Evolutionary conservation across 1,140 invertebrate species (phyloP).

Genomic region (Gonatopus flavifemur): DNA sequence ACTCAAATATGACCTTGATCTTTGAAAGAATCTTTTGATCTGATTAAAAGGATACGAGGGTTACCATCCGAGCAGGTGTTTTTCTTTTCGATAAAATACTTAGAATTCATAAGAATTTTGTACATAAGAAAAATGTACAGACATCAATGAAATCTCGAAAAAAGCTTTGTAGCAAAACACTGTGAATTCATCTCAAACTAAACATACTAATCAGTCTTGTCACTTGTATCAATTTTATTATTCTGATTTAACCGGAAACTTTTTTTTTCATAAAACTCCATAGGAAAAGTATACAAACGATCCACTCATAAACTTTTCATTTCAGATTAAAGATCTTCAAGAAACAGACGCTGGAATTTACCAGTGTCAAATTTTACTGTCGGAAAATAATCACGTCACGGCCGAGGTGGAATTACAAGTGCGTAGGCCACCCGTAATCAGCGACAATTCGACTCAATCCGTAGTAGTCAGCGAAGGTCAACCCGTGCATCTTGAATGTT

Average conservation of each 20-base stretch:
- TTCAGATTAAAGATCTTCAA: slow-evolving; percentile 90
- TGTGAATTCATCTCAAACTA: too few species aligned
- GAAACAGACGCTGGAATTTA: slow-evolving; percentile 90
- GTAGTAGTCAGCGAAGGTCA: slow-evolving; percentile 81
- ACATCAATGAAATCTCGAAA: too few species aligned
- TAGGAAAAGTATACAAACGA: slow-evolving; percentile 1
- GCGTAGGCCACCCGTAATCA: slow-evolving; percentile 84
- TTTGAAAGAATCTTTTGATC: too few species aligned
- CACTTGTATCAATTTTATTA: too few species aligned
- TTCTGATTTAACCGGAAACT: too few species aligned
- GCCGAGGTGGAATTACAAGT: slow-evolving; percentile 85
- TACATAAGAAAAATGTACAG: too few species aligned
- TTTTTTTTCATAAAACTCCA: not conserved
- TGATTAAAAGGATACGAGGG: too few species aligned
- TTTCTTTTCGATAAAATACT: too few species aligned
- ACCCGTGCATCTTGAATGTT: slow-evolving; percentile 81
- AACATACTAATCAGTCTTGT: not conserved
- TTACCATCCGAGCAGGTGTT: too few species aligned
- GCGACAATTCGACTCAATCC: slow-evolving; percentile 88
- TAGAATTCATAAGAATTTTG: too few species aligned
- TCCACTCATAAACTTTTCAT: slow-evolving; percentile 2
- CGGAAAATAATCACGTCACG: slow-evolving; percentile 74
- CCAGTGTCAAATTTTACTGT: slow-evolving; percentile 82
- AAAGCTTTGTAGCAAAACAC: too few species aligned
- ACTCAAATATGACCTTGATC: too few species aligned